phyloP scores from a whole-genome alignment of 2,888 invertebrate species.

The Dinocampus coccinellae region DNA sequence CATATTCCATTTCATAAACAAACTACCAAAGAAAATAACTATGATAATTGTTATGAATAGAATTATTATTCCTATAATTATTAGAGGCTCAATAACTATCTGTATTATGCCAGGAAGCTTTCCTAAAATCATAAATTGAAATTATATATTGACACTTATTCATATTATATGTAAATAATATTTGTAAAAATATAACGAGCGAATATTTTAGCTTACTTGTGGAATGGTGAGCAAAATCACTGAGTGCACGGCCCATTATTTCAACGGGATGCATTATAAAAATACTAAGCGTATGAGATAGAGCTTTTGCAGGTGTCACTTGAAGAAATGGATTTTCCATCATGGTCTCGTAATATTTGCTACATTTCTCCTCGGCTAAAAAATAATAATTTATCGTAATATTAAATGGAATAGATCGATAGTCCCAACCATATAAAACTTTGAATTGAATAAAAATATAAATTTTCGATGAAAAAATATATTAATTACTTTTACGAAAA shows the following conservation, averaged over 20 bases:
- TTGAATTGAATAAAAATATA: no score
- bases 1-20: constrained; percentile 51
- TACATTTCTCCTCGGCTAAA: constrained; percentile 53
- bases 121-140: constrained; percentile 45
- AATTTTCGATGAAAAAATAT: no score
- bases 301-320: constrained; percentile 58
- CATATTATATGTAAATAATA: neutral
- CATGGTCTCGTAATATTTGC: constrained; percentile 55
- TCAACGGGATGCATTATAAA: constrained; percentile 51
- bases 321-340: constrained; percentile 54
- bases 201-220: constrained; percentile 51
- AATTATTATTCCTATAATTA: constrained; percentile 43
- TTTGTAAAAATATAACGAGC: neutral
- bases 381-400: constrained; percentile 8
- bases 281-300: constrained; percentile 53
- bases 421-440: no score
- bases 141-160: neutral
- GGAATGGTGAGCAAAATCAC: constrained; percentile 50
- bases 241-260: constrained; percentile 48
- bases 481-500: neutral
- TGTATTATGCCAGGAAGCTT: constrained; percentile 42
- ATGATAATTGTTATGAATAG: constrained; percentile 33
- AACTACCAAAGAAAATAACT: constrained; percentile 45
- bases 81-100: constrained; percentile 28
- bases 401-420: neutral